Base-by-base conservation (phyloP, 2,888 invertebrate species). In the Noctua pronuba region DNA sequence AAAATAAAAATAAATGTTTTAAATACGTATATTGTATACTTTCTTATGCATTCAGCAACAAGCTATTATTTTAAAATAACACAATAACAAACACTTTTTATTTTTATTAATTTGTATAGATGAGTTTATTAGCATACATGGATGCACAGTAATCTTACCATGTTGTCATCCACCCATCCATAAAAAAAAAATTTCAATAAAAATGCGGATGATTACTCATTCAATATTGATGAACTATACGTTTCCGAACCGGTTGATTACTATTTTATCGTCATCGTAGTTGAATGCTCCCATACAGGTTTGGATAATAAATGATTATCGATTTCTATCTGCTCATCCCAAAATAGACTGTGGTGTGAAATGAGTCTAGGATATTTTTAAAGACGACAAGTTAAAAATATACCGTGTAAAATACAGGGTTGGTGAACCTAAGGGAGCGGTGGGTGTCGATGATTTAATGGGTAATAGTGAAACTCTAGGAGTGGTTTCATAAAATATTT, bases 221-320 rank as follows among this genome's bases (percentile, higher is more conserved):
- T 64, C 64, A 69, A 77, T 79, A 84, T 70, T 77, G 70, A 79
- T 74, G 67, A 72, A 76, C 62, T 60, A 76, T 66, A 55, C 72
- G 60, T 74, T 75, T 70, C 69, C n/a, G 38, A 66, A 84, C 80
- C 75, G 79, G 75, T 82, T 46, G n/a, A 72, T 81, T 64, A 74
- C n/a, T 74, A 71, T 73, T 60, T 72, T 73, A 55, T 41, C 65
- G 66, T 64, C 58, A 80, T 60, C 44, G 75, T 69, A 31, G 64
- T 77, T 70, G 69, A 79, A 79, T 71, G 52, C 62, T 35, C 13
- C 38, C 68, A n/a, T 46, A 81, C 87, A 44, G 79, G 81, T 85
- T 82, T 79, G 49, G 16, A 31, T 73, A 65, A 68, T 79, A 70
- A 76, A 79, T 76, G 65, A 73, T 64, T 49, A 79, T 82, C 28